Evolutionary conservation across 2,888 invertebrate species (phyloP).

Genomic region (Mantis religiosa): DNA sequence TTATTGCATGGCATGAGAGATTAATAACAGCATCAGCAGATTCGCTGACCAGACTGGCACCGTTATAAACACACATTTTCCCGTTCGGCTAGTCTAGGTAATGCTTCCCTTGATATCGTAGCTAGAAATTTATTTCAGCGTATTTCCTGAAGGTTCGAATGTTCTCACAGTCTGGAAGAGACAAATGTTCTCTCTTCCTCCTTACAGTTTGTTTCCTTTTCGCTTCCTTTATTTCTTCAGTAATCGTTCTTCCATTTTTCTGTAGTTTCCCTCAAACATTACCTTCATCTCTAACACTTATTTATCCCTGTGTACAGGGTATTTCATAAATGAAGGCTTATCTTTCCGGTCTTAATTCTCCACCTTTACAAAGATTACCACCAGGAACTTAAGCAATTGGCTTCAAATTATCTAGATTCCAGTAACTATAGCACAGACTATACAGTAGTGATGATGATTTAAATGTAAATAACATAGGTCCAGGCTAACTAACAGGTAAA

Average conservation of each 20-base stretch:
- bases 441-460: too few species aligned
- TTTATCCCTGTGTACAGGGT: background rate
- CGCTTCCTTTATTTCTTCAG: background rate
- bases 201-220: background rate
- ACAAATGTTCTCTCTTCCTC: background rate
- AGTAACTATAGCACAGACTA: too few species aligned
- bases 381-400: too few species aligned
- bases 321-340: background rate
- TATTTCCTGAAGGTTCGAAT: background rate
- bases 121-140: background rate
- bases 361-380: too few species aligned
- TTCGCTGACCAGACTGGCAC: background rate
- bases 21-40: background rate
- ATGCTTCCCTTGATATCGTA: background rate
- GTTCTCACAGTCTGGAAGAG: background rate
- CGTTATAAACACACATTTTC: background rate
- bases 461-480: too few species aligned
- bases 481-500: too few species aligned
- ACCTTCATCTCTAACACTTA: background rate
- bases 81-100: background rate
- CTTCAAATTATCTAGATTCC: too few species aligned
- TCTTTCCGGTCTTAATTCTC: background rate
- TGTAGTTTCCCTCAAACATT: background rate
- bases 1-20: background rate
- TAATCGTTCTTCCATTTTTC: background rate